Evolutionary conservation across 1,140 invertebrate genomes (phyloP).

Genomic region (Procambarus clarkii): DNA sequence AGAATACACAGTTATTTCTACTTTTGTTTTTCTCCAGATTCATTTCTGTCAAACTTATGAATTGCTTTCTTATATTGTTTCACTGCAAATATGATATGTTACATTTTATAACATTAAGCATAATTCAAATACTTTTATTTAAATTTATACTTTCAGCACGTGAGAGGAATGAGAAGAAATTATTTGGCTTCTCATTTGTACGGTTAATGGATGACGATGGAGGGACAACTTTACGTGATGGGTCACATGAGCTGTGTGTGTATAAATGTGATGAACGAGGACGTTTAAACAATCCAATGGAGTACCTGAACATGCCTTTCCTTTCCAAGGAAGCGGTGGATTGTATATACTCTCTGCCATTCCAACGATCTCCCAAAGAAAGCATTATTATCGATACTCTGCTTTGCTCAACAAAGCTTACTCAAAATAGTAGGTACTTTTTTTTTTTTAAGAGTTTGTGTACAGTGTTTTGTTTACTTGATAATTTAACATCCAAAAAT

Average conservation of each 20-base stretch:
- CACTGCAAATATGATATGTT: no score
- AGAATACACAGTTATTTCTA: no score
- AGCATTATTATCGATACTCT: conserved; percentile 87
- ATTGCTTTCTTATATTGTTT: no score
- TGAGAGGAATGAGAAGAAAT: conserved; percentile 92
- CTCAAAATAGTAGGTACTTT: conserved; percentile 87
- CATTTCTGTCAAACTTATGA: no score
- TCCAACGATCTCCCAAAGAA: conserved; percentile 89
- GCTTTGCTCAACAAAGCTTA: conserved; percentile 95
- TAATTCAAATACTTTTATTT: neutral
- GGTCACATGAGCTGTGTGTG: conserved; percentile 90
- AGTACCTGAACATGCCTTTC: conserved; percentile 69
- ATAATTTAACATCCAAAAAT: no score
- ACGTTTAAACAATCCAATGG: conserved; percentile 78
- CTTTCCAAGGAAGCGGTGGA: conserved; percentile 75
- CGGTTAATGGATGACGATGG: conserved; percentile 89
- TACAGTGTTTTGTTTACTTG: no score
- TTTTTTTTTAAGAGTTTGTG: neutral
- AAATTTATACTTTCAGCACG: conserved; percentile 80
- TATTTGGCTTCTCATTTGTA: conserved; percentile 94
- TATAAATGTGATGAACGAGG: conserved; percentile 93
- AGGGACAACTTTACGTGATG: conserved; percentile 90
- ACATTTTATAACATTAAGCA: neutral
- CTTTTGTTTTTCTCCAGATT: no score
- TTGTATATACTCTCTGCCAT: conserved; percentile 77